Base-by-base conservation (phyloP, 2,888 invertebrate genomes). In the Julus scanicus region DNA sequence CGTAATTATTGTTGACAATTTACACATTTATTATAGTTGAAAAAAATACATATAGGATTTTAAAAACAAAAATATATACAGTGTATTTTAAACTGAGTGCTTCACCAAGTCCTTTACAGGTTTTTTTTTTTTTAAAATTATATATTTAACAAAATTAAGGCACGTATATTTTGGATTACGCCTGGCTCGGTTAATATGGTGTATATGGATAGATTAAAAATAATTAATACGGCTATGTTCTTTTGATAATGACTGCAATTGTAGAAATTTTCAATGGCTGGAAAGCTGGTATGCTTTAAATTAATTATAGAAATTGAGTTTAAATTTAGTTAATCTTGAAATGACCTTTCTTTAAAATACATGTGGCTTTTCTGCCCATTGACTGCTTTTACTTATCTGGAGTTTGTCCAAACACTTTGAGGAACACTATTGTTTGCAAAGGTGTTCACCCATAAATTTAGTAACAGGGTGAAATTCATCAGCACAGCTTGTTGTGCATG, bases 251-350 rank as follows among this genome's bases (percentile, higher is more conserved):
- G 48, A 13, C 48, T 6, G 53, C 53, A 2, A 44, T 44, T 44
- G 8, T 8, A 44, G 44, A 44, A 44, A 44, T 44, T 44, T 44
- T 2, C 44, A 44, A 8, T 44, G 44, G n/a, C n/a, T 63, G 2
- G n/a, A 17, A 63, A 29, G 29, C 29, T 29, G 29, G 29, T 29
- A 1, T 29, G 29, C n/a, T 17, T 53, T 15, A 13, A 53, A 15
- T 63, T 63, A 63, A 63, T 63, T 63, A 3, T 17, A 63, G 57
- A 6, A n/a, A 29, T 71, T 71, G 29, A 11, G 71, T 71, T 71
- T 29, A 71, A 29, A 71, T 71, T 29, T 71, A 71, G n/a, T 29
- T 29, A 71, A 71, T 71, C 71, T 71, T 71, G 71, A 71, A 71
- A 11, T 11, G 71, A 71, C 71, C 71, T 71, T 71, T 71, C 20